Evolutionary conservation across 2,113 vertebrate genomes (phyloP).

Genomic region (Fulica atra): DNA sequence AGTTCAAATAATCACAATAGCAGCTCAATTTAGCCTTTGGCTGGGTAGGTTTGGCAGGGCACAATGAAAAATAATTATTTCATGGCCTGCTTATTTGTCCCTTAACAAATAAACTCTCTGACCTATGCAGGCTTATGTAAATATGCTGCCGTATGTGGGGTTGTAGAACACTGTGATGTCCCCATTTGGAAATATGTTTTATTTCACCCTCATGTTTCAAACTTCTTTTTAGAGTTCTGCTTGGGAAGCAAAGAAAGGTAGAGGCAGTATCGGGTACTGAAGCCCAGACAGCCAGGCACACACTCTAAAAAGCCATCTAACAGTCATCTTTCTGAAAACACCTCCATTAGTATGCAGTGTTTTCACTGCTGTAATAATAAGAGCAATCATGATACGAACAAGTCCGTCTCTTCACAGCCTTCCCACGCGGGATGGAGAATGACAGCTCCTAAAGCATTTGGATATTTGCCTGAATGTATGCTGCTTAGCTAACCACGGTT

Average conservation of each 20-base stretch:
- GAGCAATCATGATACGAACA: constrained; percentile 58
- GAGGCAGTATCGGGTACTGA: not conserved
- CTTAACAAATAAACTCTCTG: constrained; percentile 80
- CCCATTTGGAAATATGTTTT: constrained; percentile 71
- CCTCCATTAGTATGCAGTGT: constrained; percentile 20
- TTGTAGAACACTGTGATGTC: constrained; percentile 47
- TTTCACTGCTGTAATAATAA: constrained; percentile 33
- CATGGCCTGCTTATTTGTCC: constrained; percentile 85
- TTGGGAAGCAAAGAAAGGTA: constrained; percentile 28
- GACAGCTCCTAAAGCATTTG: constrained; percentile 42
- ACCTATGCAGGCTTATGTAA: constrained; percentile 78
- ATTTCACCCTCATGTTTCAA: constrained; percentile 48
- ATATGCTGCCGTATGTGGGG: constrained; percentile 68
- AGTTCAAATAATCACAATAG: constrained; percentile 84
- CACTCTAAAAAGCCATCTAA: constrained; percentile 30
- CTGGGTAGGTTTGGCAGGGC: constrained; percentile 82
- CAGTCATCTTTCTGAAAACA: constrained; percentile 22
- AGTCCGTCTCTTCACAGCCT: constrained; percentile 48
- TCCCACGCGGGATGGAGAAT: not conserved
- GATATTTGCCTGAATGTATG: constrained; percentile 47
- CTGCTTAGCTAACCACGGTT: not conserved
- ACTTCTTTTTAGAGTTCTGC: constrained; percentile 46
- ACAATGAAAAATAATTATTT: constrained; percentile 88
- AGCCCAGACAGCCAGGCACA: constrained; percentile 32
- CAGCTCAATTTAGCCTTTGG: constrained; percentile 84